Evolutionary conservation across 1,140 invertebrate genomes (phyloP).

Genomic region (Hyles euphorbiae): DNA sequence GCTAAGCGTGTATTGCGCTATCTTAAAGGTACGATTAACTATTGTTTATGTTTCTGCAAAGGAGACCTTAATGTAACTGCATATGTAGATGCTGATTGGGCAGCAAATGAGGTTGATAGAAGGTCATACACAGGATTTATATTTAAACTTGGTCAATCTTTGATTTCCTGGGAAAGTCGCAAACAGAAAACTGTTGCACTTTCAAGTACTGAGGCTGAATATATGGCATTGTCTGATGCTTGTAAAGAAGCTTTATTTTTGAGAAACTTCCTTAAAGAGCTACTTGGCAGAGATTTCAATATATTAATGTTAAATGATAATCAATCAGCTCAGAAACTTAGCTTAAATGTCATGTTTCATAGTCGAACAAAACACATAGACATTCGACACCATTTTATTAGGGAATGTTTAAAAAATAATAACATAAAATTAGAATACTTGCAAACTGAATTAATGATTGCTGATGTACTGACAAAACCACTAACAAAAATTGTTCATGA

Average conservation of each 20-base stretch:
- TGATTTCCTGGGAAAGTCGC: conserved; percentile 22
- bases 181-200: conserved; percentile 27
- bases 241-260: conserved; percentile 22
- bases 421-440: conserved; percentile 6
- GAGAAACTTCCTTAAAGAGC: conserved; percentile 17
- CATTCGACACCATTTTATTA: conserved; percentile 11
- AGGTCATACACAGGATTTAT: conserved; percentile 26
- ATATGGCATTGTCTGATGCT: conserved; percentile 19
- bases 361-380: conserved; percentile 11
- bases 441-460: conserved; percentile 5
- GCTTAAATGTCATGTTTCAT: conserved; percentile 5
- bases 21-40: conserved; percentile 23
- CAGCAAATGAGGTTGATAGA: conserved; percentile 16
- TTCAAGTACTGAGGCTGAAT: conserved; percentile 26
- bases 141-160: conserved; percentile 17
- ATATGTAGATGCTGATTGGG: conserved; percentile 29
- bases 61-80: conserved; percentile 5
- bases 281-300: conserved; percentile 1
- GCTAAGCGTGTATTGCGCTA: conserved; percentile 25
- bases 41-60: conserved; percentile 14
- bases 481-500: too few species aligned
- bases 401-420: conserved; percentile 5
- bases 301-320: conserved; percentile 5
- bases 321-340: conserved; percentile 11
- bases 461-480: conserved; percentile 1